Evolutionary conservation across 2,888 invertebrate genomes (phyloP), one percentile per base, ranked within the genome.

Genomic region (Sphaeridia pumilis): DNA sequence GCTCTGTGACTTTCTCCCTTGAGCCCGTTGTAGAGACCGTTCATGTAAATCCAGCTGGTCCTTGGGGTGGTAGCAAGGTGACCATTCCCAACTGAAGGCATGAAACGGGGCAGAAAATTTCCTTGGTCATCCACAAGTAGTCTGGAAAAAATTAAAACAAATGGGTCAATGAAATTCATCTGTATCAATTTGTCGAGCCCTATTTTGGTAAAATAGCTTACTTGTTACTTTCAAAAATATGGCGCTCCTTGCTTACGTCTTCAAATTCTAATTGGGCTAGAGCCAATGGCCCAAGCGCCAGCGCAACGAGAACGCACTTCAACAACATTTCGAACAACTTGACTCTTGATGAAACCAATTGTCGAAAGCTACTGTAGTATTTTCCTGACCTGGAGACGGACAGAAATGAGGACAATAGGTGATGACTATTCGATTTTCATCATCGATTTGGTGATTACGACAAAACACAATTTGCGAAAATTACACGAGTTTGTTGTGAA

Each of bases 41-140:
- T 65, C 60, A 66, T 60, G 50, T 44, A 64, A 3, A 66, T 58
- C 2, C 61, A 58, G 31, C 63, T 61, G 3, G 64, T 58, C 46
- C 58, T 58, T 4, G 65, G 43, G 7, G 59, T 58, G 1, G 64
- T 65, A 24, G 65, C 61, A 24, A 66, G 41, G 22, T 65, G 65
- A 5, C 66, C 66, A 48, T 66, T 66, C 10, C 64, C 66, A 35
- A 66, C 56, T 5, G 61, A 59, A 1, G 63, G 59, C 57, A 61
- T 61, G 24, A 41, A 46, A 7, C 52, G 48, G 7, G 52, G 51
- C 1, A 59, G 36, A 10, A 58, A 50, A 2, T 44, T 49, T 7
- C 59, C 63, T 46, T 57, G 14, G 14, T 56, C 56, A 36, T 60
- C 58, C n/a, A 17, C 41, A 3, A 60, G 63, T 12, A 63, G 36